A percentile compares a stretch with the other conserved stretches of the same genome.
Conservation (phyloP, 2,888 invertebrate species). For the Nomada fucata region DNA sequence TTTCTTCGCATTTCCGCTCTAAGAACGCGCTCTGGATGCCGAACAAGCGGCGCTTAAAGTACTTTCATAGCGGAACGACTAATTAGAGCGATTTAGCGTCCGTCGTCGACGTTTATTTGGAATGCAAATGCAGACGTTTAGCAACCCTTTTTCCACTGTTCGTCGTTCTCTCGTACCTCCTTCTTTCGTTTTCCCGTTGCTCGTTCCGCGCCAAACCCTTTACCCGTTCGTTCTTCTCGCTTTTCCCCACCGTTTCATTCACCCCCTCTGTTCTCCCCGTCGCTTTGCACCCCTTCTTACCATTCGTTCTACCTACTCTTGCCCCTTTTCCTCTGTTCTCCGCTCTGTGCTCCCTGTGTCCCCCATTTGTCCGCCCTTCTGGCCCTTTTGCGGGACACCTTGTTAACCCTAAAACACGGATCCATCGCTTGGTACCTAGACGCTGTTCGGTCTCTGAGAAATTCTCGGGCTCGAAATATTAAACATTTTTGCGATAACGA, state of each 20-base stretch:
- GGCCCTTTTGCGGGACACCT: background rate
- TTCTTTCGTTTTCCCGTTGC: slow-evolving; percentile 15
- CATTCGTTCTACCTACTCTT: slow-evolving; percentile 21
- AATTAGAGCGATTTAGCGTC: slow-evolving; percentile 73
- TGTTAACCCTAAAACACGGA: background rate
- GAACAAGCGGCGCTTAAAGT: slow-evolving; percentile 71
- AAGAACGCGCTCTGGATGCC: slow-evolving; percentile 57
- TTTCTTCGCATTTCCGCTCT: slow-evolving; percentile 63
- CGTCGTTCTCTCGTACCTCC: slow-evolving; percentile 26
- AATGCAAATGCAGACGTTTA: slow-evolving; percentile 68
- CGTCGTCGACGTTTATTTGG: slow-evolving; percentile 71
- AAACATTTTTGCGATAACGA: background rate
- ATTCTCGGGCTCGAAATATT: background rate
- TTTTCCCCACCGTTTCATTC: slow-evolving; percentile 16
- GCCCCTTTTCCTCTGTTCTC: slow-evolving; percentile 1
- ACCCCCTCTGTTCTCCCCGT: slow-evolving; percentile 4
- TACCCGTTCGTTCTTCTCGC: background rate
- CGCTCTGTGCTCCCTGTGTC: slow-evolving; percentile 13
- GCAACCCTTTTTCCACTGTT: slow-evolving; percentile 48
- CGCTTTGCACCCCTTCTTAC: slow-evolving; percentile 11
- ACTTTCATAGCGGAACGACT: slow-evolving; percentile 71
- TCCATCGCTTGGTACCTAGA: background rate
- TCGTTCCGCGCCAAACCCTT: slow-evolving; percentile 7
- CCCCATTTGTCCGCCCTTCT: background rate
- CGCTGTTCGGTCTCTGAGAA: background rate